Conservation (phyloP, 1,140 invertebrate genomes). For the Drosophila prosaltans region DNA sequence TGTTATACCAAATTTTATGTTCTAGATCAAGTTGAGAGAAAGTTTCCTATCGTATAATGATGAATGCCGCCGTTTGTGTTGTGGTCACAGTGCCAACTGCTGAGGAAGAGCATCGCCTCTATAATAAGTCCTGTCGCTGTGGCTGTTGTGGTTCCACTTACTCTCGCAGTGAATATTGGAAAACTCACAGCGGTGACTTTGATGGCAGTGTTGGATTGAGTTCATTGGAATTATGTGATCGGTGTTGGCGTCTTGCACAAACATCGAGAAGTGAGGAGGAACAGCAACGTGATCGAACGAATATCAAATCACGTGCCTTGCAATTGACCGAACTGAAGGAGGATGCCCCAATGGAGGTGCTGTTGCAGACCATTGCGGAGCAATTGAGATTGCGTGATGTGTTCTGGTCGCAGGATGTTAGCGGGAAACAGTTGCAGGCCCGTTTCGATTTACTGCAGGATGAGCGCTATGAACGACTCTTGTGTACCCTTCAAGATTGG, state of each 20-base stretch:
- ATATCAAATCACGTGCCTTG: background rate
- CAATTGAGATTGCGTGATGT: conserved; percentile 55
- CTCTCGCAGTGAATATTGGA: background rate
- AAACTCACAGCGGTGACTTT: background rate
- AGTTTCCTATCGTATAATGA: background rate
- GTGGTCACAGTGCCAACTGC: conserved; percentile 63
- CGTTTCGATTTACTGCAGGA: conserved; percentile 78
- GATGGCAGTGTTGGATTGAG: background rate
- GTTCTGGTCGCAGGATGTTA: conserved; percentile 58
- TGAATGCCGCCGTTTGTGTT: conserved; percentile 59
- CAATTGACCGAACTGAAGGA: conserved; percentile 17
- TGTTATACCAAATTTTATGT: too few relatives aligned
- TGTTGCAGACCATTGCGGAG: conserved; percentile 41
- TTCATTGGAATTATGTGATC: conserved; percentile 21
- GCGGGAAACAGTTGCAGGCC: conserved; percentile 44
- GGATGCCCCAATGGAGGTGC: conserved; percentile 42
- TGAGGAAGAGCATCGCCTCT: conserved; percentile 40
- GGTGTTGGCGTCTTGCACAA: conserved; percentile 16
- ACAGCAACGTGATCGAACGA: background rate
- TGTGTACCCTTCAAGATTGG: conserved; percentile 75
- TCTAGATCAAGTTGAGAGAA: too few relatives aligned
- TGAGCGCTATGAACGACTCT: conserved; percentile 77
- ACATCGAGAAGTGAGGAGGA: conserved; percentile 14
- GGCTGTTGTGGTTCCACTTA: conserved; percentile 10
- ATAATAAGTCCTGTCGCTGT: background rate